Evolutionary conservation across 2,888 invertebrate species (phyloP).

Genomic region (Philhelius pedissequus): DNA sequence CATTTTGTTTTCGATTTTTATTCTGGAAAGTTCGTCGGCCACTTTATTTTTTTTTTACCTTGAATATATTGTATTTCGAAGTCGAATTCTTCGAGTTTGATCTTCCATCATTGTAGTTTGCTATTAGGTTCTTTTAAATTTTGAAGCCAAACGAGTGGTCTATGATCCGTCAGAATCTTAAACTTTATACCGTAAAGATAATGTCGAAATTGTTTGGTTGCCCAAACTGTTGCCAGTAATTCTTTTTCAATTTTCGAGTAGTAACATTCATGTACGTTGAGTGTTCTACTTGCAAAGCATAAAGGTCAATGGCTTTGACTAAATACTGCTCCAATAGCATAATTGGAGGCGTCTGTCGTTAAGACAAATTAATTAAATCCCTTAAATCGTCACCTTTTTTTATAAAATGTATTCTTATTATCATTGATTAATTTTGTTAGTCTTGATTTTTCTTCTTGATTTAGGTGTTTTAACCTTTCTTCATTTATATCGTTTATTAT

Average conservation of each 20-base stretch:
- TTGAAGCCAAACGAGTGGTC: not conserved
- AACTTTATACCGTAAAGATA: not conserved
- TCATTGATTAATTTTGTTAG: not conserved
- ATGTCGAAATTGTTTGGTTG: not conserved
- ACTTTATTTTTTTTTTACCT: too few relatives aligned
- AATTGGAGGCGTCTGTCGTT: constrained; percentile 59
- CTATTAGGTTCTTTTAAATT: not conserved
- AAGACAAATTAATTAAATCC: too few relatives aligned
- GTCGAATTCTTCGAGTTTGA: constrained; percentile 46
- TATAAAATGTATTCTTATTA: constrained; percentile 30
- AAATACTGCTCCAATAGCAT: constrained; percentile 62
- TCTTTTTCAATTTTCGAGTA: constrained; percentile 54
- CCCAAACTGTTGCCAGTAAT: constrained; percentile 51
- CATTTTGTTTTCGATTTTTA: constrained; percentile 19
- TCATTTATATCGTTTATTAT: too few relatives aligned
- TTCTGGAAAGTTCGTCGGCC: not conserved
- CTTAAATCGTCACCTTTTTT: too few relatives aligned
- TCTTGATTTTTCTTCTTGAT: not conserved
- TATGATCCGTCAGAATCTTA: not conserved
- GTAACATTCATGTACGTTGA: constrained; percentile 54
- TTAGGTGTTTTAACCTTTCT: too few relatives aligned
- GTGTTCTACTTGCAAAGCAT: constrained; percentile 55
- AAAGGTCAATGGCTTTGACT: constrained; percentile 51
- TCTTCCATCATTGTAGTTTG: not conserved
- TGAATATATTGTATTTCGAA: not conserved